Base-by-base conservation (phyloP, 1,140 invertebrate species). In the Catajapyx aquilonaris region DNA sequence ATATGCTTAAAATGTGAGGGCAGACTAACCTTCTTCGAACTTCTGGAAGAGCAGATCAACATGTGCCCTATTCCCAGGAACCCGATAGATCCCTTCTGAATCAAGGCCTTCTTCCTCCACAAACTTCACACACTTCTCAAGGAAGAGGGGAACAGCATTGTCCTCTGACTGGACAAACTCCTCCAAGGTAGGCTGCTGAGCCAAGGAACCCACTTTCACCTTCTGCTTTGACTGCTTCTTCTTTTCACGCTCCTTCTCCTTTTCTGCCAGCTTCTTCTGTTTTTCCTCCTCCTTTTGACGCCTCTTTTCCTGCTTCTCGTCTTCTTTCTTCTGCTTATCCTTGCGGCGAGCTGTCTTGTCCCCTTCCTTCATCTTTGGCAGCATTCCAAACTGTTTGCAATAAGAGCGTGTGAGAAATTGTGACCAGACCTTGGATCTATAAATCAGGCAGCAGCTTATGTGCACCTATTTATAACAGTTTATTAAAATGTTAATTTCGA, bases 51-150 rank as follows among this genome's bases (percentile, higher is more conserved):
- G 62, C 48, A 90, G 68, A 52, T 93, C 87, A 4, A 94, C 88
- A 52, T 96, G 91, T 18, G 85, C 83, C 47, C 87, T 65, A 61
- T 95, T 96, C 18, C 93, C 93, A 20, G 79, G 78, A 38, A 96
- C 90, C 43, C 91, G 65, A 53, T 97, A 96, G 35, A 96, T 77
- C 2, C 93, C 93, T 60, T 97, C 91, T 0, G 85, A 87, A 46
- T 86, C 80, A 11, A 96, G 65, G 1, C 90, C 87, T 59, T 86
- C 87, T 38, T 87, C 79, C 60, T 96, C 90, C 33, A 97, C 93
- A 56, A 87, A 95, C 43, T 70, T 68, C 1, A 96, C 76, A 57
- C 90, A 96, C 52, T 90, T 93, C 54, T 91, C 86, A 18, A 96
- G 67, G 55, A 96, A 90, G 36, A 88, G 59, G 17, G 88, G 88